Evolutionary conservation across 2,888 invertebrate species (phyloP), one percentile per base, ranked within the genome.

Genomic region (Idaea straminata): DNA sequence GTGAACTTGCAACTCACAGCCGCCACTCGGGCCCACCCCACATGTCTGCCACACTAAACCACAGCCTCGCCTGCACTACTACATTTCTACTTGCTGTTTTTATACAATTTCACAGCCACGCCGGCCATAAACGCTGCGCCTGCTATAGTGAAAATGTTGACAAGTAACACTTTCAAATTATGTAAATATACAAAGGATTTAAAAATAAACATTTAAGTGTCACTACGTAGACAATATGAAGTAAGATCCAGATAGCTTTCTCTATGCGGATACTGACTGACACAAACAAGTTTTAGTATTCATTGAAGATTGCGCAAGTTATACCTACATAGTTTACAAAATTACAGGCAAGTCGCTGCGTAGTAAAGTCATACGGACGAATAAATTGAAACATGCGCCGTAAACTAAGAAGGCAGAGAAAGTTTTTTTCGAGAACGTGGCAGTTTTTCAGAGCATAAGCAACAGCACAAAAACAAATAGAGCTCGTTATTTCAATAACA

Each of bases 291-390:
- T 87, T 87, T 83, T 76, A 76, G 76, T 79, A 79, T 84, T 82
- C 77, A 72, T 79, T 81, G 78, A 74, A 73, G 82, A 82, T 90
- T 90, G 83, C 83, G 84, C 81, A 92, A 91, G 78, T 80, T 83
- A 47, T 47, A 47, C 47, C 47, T 47, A 47, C 47, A 47, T 47
- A 77, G 86, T 85, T 85, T 85, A 87, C 86, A 86, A 85, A 87
- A 84, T 83, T 84, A 81, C 81, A 83, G 77, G 80, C 79, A 79
- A 77, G 74, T 73, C 60, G 61, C 64, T 66, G 70, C 64, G 63
- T 61, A 65, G 63, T 61, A 63, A 75, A 74, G 75, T 66, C 75
- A 81, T 78, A 82, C 83, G 83, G 78, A 82, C 83, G 83, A 86
- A 86, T 84, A 82, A 82, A 80, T 84, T 82, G 78, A 83, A 83